Evolutionary conservation across 1,140 invertebrate genomes (phyloP), one percentile per base, ranked within the genome.

Genomic region (Vanessa atalanta): DNA sequence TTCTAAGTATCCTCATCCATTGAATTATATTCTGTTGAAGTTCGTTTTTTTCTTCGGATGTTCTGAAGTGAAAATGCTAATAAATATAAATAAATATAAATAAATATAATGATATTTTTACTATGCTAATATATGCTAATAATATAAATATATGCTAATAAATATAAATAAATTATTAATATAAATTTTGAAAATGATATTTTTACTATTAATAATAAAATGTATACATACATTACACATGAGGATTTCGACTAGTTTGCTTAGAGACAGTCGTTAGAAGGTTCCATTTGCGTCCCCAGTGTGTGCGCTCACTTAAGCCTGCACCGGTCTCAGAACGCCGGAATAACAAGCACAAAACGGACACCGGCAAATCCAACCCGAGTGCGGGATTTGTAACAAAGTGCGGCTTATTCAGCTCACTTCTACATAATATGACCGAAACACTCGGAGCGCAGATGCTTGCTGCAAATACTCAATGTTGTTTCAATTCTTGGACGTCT

Each of bases 361-460:
- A 85, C 83, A 83, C 81, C 65, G 78, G 81, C 77, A 84, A 86
- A 87, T 89, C 83, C 86, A 83, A 79, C 77, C 73, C 81, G 73
- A 85, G 82, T 82, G 79, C 78, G 76, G 85, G 86, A 89, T 89
- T 89, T 88, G 87, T 87, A 77, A 86, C 86, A 86, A 85, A 88
- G 85, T 88, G 81, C 76, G 78, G 82, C 83, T 89, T 88, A 87
- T 82, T 82, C 77, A 75, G 83, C 78, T 85, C 80, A 82, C 81
- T 82, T 83, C 80, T 82, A 83, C 78, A 84, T 83, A 84, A 87
- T 82, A 83, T 82, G 79, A 77, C 75, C 79, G 74, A 83, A 87
- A 81, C 80, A 83, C 76, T 84, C 78, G 68, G 73, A 79, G 82
- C 78, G 72, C 82, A 85, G 82, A 84, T 85, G 85, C 79, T 83